Base-by-base conservation (phyloP, 2,888 invertebrate species). In the Lasioglossum villosulum region DNA sequence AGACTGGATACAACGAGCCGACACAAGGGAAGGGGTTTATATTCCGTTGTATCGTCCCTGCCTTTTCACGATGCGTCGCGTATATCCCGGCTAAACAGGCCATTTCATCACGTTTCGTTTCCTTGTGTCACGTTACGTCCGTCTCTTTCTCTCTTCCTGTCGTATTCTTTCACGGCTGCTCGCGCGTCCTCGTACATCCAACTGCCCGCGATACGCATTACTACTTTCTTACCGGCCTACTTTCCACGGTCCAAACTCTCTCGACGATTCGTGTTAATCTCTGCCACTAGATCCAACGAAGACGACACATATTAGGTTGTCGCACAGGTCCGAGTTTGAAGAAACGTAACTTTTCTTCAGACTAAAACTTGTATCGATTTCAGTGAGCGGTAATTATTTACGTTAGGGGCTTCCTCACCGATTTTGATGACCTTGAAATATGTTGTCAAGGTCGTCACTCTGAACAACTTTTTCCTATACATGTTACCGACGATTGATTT, bases 41-140 rank as follows among this genome's bases (percentile, higher is more conserved):
- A 86, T 78, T 71, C 88, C 91, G 87, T 79, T 88, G 85, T 83
- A 81, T 84, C 81, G 85, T 86, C 68, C 78, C 91, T 89, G 86
- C 86, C 89, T 90, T 90, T 91, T 90, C 89, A 80, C 85, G 88
- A 86, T 86, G 88, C 88, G 70, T 82, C 86, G 82, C 88, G 81
- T 86, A 88, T 78, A 86, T 82, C 85, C 83, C 89, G 68, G 72
- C 84, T 90, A 87, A 91, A 89, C 90, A 87, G 86, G 86, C 91
- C 91, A 89, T 91, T 91, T 91, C 90, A 86, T 90, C 90, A 86
- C 84, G 86, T 86, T 88, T 88, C 82, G 74, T 82, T 89, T 83
- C 81, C 79, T 75, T 85, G 75, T 80, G 87, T 79, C 82, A 83
- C 83, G 86, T 86, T 88, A 80, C 83, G 70, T 42, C 75, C 84